Percentiles rank a stretch among this genome's conserved stretches.
phyloP scores from a whole-genome alignment of 1,140 invertebrate species.

The Sycophila sp. region DNA sequence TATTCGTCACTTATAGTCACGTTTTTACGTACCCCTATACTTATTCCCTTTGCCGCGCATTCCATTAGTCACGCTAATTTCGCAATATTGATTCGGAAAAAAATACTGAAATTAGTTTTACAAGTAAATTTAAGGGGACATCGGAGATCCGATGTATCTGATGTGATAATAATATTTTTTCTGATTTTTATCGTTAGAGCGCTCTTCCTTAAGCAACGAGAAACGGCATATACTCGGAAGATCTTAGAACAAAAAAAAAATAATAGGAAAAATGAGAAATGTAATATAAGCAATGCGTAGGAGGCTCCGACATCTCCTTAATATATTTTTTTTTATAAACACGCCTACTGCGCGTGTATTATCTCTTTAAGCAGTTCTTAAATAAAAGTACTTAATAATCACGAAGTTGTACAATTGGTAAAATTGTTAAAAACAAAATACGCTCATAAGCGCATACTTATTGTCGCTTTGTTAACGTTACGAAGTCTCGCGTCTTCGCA shows the following conservation, averaged over 20 bases:
- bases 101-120: slow-evolving; percentile 28
- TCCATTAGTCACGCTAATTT: background rate
- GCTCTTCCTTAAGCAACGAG: no score
- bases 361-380: no score
- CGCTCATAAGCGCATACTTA: slow-evolving; percentile 13
- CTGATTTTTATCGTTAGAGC: no score
- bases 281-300: no score
- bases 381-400: slow-evolving; percentile 19
- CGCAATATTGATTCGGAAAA: slow-evolving; percentile 16
- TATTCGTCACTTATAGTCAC: background rate
- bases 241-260: no score
- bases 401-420: slow-evolving; percentile 18
- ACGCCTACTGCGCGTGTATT: no score
- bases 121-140: slow-evolving; percentile 33
- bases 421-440: background rate
- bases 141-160: no score
- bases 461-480: slow-evolving; percentile 27
- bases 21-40: slow-evolving; percentile 16
- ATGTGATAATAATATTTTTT: no score
- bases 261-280: no score
- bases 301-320: no score
- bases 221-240: no score
- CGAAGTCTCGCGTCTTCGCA: background rate
- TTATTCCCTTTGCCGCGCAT: no score
- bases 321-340: slow-evolving; percentile 1